A percentile compares a stretch with the other conserved stretches of the same genome.
phyloP scores from a whole-genome alignment of 1,140 invertebrate species.

The Olivierus martensii region DNA sequence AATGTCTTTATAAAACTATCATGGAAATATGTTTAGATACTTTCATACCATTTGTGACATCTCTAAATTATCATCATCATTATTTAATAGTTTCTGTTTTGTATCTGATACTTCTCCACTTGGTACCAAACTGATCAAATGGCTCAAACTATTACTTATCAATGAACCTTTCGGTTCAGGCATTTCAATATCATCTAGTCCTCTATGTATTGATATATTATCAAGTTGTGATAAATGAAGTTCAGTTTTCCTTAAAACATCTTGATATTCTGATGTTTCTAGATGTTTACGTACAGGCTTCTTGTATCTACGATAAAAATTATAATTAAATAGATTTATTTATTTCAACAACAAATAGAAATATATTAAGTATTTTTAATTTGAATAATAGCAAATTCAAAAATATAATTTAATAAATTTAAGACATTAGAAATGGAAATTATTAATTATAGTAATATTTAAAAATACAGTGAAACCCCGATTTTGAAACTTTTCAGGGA shows the following conservation, averaged over 20 bases:
- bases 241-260: constrained; percentile 9
- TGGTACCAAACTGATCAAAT: constrained; percentile 11
- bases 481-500: too few species aligned
- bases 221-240: constrained; percentile 33
- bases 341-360: too few species aligned
- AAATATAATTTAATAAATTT: too few species aligned
- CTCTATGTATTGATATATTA: constrained; percentile 50
- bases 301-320: constrained; percentile 33
- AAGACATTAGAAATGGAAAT: too few species aligned
- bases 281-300: constrained; percentile 50
- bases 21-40: too few species aligned
- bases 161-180: constrained; percentile 20
- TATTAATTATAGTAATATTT: too few species aligned
- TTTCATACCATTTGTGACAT: not conserved
- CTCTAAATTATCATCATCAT: constrained; percentile 9
- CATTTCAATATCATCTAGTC: constrained; percentile 44
- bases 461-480: too few species aligned
- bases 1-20: too few species aligned
- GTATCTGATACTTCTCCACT: not conserved
- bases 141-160: constrained; percentile 14
- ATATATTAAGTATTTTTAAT: too few species aligned
- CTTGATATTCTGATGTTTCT: constrained; percentile 45
- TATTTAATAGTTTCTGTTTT: not conserved
- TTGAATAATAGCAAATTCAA: too few species aligned
- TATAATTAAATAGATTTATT: too few species aligned